Evolutionary conservation across 2,888 invertebrate genomes (phyloP).

Genomic region (Norana najaformis): DNA sequence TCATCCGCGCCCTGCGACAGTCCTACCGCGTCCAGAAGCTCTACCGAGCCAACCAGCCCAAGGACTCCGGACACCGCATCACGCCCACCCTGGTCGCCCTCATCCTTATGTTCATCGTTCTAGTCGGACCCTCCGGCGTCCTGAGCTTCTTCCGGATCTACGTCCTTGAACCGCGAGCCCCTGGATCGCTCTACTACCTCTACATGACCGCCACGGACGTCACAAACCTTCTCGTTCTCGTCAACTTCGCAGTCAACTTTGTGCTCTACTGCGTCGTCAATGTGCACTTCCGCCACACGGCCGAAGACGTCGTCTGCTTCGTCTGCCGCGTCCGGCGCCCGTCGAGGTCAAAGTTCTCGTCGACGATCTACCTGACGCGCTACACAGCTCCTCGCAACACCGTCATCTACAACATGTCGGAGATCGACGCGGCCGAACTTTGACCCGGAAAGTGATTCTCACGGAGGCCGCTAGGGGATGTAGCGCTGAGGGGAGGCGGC

Average conservation of each 20-base stretch:
- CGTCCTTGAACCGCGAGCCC: constrained; percentile 24
- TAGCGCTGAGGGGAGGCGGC: too few species aligned
- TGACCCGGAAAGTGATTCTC: not conserved
- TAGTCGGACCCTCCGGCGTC: constrained; percentile 56
- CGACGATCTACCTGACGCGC: not conserved
- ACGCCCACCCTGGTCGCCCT: constrained; percentile 56
- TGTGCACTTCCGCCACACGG: constrained; percentile 75
- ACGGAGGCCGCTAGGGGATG: too few species aligned
- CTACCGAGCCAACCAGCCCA: constrained; percentile 44
- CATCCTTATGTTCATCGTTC: constrained; percentile 55
- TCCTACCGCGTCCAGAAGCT: constrained; percentile 51
- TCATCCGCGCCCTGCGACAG: constrained; percentile 55
- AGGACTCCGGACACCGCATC: constrained; percentile 48
- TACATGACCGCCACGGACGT: constrained; percentile 38
- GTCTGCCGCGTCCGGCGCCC: not conserved
- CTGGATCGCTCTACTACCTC: constrained; percentile 26
- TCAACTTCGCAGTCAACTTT: constrained; percentile 69
- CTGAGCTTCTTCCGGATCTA: constrained; percentile 47
- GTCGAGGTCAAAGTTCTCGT: not conserved
- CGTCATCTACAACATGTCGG: not conserved
- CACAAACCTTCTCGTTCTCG: constrained; percentile 57
- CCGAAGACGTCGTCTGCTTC: constrained; percentile 44
- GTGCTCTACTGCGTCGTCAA: constrained; percentile 79
- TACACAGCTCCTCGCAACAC: not conserved
- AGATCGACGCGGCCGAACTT: not conserved